Conservation (phyloP, 2,113 vertebrate genomes). For the Odontesthes bonariensis region DNA sequence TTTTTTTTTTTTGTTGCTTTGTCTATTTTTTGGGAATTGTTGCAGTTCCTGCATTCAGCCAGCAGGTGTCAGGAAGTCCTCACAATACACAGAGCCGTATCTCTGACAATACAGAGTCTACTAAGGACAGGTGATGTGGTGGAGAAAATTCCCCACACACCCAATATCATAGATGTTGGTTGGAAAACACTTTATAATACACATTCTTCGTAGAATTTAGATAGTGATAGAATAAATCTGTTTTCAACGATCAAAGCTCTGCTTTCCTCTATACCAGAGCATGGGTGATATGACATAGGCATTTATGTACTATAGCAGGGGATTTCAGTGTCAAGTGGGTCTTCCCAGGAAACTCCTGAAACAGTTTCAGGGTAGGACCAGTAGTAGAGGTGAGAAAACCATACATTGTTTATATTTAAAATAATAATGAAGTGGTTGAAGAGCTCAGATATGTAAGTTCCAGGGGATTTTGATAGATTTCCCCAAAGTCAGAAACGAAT, state of each 20-base stretch:
- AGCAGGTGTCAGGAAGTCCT: slow-evolving; percentile 57
- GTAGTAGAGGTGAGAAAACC: not conserved
- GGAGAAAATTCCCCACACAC: not conserved
- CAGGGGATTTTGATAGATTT: not conserved
- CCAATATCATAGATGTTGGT: not conserved
- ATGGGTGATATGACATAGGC: not conserved
- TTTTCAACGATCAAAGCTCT: not conserved
- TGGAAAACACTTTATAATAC: not conserved
- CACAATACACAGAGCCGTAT: too few species aligned
- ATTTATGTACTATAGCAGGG: not conserved
- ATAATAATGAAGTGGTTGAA: too few species aligned
- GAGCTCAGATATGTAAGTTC: not conserved
- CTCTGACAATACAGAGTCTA: too few species aligned
- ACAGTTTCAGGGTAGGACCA: not conserved
- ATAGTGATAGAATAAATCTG: too few species aligned
- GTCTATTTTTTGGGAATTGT: not conserved
- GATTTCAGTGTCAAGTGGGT: not conserved
- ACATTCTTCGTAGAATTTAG: too few species aligned
- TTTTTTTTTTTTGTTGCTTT: too few species aligned
- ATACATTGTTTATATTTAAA: not conserved
- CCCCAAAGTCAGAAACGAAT: not conserved
- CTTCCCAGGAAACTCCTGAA: not conserved
- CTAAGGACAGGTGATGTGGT: not conserved
- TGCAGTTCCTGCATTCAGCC: slow-evolving; percentile 31
- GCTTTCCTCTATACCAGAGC: not conserved